Conservation (phyloP, 2,888 invertebrate genomes). For the Melinaea menophilus region DNA sequence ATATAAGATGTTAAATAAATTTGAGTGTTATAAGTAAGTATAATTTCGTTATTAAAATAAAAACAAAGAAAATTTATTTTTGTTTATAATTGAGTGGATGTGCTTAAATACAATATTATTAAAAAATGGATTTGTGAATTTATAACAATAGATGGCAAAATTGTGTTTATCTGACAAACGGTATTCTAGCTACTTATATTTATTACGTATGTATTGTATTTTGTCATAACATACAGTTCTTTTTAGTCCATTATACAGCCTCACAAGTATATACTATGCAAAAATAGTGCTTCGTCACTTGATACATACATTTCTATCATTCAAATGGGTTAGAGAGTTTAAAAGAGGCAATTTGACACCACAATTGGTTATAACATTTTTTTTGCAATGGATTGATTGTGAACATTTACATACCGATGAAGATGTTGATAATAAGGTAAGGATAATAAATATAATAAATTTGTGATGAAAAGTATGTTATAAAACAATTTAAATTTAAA, state of each 20-base stretch:
- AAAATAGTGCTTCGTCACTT: slow-evolving; percentile 49
- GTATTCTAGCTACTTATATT: no score
- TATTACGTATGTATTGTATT: not conserved
- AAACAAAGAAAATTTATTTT: not conserved
- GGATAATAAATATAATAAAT: slow-evolving; percentile 20
- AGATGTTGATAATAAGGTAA: slow-evolving; percentile 43
- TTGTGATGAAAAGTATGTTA: not conserved
- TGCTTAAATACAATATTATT: no score
- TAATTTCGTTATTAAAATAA: not conserved
- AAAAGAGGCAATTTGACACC: slow-evolving; percentile 42
- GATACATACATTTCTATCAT: slow-evolving; percentile 46
- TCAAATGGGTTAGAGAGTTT: slow-evolving; percentile 51
- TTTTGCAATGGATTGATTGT: slow-evolving; percentile 59
- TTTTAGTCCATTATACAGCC: slow-evolving; percentile 49
- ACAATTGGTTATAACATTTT: slow-evolving; percentile 51
- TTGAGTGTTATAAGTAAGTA: slow-evolving; percentile 41
- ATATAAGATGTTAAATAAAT: slow-evolving; percentile 33
- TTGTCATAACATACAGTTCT: not conserved
- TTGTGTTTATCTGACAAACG: no score
- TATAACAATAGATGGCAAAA: no score
- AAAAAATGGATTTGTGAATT: no score
- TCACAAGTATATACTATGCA: slow-evolving; percentile 57
- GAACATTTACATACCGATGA: slow-evolving; percentile 45
- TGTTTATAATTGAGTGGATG: not conserved
- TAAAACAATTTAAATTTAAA: no score